Conservation (phyloP, 2,888 invertebrate genomes). For the Philopedon plagiatum region DNA sequence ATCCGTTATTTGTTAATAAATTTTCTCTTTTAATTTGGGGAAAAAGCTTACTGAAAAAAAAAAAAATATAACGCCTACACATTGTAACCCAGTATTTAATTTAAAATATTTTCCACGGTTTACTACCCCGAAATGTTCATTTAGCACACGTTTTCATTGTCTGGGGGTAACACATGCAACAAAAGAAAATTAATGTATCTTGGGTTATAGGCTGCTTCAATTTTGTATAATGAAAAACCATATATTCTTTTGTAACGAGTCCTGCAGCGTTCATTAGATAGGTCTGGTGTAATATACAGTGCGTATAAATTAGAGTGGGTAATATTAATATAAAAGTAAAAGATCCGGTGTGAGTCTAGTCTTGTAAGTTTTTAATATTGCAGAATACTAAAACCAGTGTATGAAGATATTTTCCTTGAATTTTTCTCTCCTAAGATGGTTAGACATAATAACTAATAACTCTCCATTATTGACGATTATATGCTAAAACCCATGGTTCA, state of each 20-base stretch:
- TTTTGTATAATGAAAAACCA: slow-evolving; percentile 47
- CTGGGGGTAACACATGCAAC: slow-evolving; percentile 47
- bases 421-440: too few relatives aligned
- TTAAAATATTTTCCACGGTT: slow-evolving; percentile 35
- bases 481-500: too few relatives aligned
- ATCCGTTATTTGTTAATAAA: slow-evolving; percentile 1
- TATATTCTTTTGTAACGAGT: slow-evolving; percentile 43
- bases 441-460: too few relatives aligned
- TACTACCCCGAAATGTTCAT: slow-evolving; percentile 40
- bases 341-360: too few relatives aligned
- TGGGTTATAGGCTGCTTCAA: slow-evolving; percentile 44
- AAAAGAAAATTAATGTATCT: slow-evolving; percentile 49
- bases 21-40: not conserved
- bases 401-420: too few relatives aligned
- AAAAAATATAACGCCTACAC: slow-evolving; percentile 4
- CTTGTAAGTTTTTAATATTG: too few relatives aligned
- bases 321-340: too few relatives aligned
- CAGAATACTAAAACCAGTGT: too few relatives aligned
- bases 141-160: slow-evolving; percentile 37
- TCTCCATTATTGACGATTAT: too few relatives aligned
- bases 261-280: slow-evolving; percentile 35
- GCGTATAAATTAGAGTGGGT: too few relatives aligned
- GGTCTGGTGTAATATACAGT: slow-evolving; percentile 35
- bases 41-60: not conserved
- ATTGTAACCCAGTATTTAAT: slow-evolving; percentile 31